Evolutionary conservation across 2,888 invertebrate genomes (phyloP), one percentile per base, ranked within the genome.

Genomic region (Thecophora atra): DNA sequence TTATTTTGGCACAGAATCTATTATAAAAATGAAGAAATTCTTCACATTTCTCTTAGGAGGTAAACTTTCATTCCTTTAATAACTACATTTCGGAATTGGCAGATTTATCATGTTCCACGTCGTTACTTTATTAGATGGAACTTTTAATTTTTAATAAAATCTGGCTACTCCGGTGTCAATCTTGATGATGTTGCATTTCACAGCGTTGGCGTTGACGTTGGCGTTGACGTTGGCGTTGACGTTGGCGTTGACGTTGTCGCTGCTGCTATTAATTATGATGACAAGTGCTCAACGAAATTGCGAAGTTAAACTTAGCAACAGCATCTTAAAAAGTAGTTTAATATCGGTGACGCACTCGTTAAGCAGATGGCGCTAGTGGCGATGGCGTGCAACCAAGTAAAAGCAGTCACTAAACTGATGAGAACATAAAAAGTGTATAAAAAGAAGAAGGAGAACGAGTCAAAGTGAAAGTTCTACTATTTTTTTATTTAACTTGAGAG

Each of bases 321-420:
- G 17, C 47, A 64, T 64, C 28, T 44, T 47, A 24, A 44, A 26
- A 44, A 47, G 26, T 26, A 47, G 21, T 26, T 47, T 26, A 44
- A 64, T 47, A 13, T 63, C 44, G 42, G 44, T 44, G 47, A 44
- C 21, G 47, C 26, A 24, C 47, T 47, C 44, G 47, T 64, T 47
- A 64, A 21, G 24, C 26, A 64, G 64, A 26, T 64, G 47, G 64
- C 64, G 26, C n/a, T 26, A 47, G 26, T 64, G n/a, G 26, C 60
- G 30, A 30, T 30, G 30, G n/a, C 60, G 30, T 28, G n/a, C n/a
- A 60, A 60, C 60, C n/a, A 28, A 60, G 15, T 60, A 5, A n/a
- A 30, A 60, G 19, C 60, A n/a, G 47, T n/a, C 63, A 30, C 42
- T 19, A 63, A 30, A 42, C 15, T 63, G 21, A 21, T 11, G 54